Evolutionary conservation across 2,888 invertebrate species (phyloP), one percentile per base, ranked within the genome.

Genomic region (Paralinhomoeus sp.): DNA sequence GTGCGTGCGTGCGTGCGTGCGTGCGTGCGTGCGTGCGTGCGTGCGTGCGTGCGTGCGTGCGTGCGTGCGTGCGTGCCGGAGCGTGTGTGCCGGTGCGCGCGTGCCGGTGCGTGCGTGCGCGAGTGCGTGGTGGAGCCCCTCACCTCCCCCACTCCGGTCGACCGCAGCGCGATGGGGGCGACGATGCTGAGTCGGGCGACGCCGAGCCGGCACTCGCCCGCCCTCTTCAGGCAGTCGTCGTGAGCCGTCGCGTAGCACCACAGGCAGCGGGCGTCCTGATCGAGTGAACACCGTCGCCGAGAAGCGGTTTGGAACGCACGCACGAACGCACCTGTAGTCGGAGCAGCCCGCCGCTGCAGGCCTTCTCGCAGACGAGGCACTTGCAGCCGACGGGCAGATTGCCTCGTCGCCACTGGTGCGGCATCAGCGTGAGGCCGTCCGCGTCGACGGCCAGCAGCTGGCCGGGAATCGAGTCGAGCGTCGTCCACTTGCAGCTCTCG

Each of bases 391-490:
- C 87, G 3, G 89, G 85, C 51, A 91, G 69, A 67, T 91, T 91
- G 36, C 91, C 89, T 65, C 89, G 89, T 72, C 91, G 73, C 91
- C 91, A 93, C 62, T 93, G 91, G 67, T 93, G 91, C 17, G 87
- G 87, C 83, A 89, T 85, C 52, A 60, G 52, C n/a, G 66, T 37
- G 5, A 20, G 21, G 7, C 24, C 24, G 23, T 39, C 39, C 39
- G 5, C 21, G 20, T 39, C 39, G 12, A 7, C 7, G n/a, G 12
- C 22, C 20, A 24, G 40, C 34, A 52, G 42, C 41, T 51, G 48
- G 21, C 47, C 47, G 12, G 53, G 53, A 45, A 93, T 77, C 37
- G 83, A 83, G 7, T 87, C 80, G 52, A 91, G 71, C 36, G 87
- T 87, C 53, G 85, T 91, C 91, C 91, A 91, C 64, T 93, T 93